Evolutionary conservation across 2,888 invertebrate species (phyloP).

Genomic region (Hydraecia micacea): DNA sequence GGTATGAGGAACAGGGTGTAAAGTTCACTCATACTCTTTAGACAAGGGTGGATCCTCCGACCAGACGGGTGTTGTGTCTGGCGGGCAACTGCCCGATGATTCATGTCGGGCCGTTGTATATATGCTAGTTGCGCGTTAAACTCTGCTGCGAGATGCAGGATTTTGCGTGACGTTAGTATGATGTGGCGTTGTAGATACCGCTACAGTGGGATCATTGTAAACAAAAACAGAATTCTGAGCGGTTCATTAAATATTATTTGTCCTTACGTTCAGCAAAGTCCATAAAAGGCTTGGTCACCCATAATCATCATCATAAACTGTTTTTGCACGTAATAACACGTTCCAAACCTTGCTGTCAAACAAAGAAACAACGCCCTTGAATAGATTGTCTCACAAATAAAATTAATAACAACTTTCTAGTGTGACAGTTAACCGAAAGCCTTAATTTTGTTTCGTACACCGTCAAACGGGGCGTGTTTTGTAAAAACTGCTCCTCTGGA

Average conservation of each 20-base stretch:
- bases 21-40: no score
- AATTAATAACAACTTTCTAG: conserved; percentile 79
- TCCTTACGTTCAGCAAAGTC: not conserved
- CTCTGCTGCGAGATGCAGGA: no score
- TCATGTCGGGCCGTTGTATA: no score
- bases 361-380: conserved; percentile 48
- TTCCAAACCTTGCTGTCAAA: conserved; percentile 18
- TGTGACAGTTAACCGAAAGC: conserved; percentile 82
- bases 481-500: conserved; percentile 70
- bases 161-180: no score
- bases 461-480: conserved; percentile 75
- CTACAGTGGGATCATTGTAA: not conserved
- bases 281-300: conserved; percentile 16
- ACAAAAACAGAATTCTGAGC: not conserved
- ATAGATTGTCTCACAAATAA: conserved; percentile 69
- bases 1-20: no score
- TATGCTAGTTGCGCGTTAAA: no score
- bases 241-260: not conserved
- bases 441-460: conserved; percentile 77
- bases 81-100: no score
- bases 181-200: no score
- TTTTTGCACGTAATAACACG: conserved; percentile 45
- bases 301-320: conserved; percentile 4
- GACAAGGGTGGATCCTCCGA: no score
- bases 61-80: no score